phyloP scores from a whole-genome alignment of 2,113 vertebrate genomes.

The Pseudorectes ferrugineus region DNA sequence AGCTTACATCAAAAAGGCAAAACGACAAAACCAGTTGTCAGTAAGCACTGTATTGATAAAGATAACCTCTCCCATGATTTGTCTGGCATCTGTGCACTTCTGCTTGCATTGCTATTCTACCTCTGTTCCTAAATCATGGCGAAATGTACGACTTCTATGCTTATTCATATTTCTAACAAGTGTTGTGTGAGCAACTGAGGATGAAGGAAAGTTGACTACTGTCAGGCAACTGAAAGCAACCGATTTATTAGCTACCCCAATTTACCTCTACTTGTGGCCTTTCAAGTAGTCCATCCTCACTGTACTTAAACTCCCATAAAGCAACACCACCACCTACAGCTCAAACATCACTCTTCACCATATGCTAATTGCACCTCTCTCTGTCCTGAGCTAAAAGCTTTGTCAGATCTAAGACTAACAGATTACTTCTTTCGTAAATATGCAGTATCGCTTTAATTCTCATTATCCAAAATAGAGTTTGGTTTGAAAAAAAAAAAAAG shows the following conservation, averaged over 20 bases:
- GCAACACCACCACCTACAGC: slow-evolving; percentile 66
- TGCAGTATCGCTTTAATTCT: not conserved
- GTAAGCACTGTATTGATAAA: not conserved
- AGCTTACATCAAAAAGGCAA: not conserved
- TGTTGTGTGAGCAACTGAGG: not conserved
- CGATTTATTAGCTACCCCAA: not conserved
- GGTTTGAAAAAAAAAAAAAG: not conserved
- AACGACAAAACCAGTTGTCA: not conserved
- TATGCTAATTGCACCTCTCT: not conserved
- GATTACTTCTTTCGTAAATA: not conserved
- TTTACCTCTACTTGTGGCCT: not conserved
- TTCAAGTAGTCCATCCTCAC: not conserved
- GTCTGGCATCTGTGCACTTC: not conserved
- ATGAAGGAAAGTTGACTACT: not conserved
- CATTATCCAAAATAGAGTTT: not conserved
- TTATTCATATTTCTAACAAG: not conserved
- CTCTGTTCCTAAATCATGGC: not conserved
- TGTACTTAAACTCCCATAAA: slow-evolving; percentile 30
- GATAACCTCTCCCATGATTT: not conserved
- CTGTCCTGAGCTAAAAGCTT: not conserved
- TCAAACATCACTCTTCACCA: slow-evolving; percentile 25
- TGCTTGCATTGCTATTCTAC: not conserved
- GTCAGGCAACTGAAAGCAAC: not conserved
- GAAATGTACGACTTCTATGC: not conserved
- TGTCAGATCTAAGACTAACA: not conserved